Percentiles rank a stretch among this genome's conserved stretches.
phyloP scores from a whole-genome alignment of 2,113 vertebrate species.

The Microcebus griseorufus region DNA sequence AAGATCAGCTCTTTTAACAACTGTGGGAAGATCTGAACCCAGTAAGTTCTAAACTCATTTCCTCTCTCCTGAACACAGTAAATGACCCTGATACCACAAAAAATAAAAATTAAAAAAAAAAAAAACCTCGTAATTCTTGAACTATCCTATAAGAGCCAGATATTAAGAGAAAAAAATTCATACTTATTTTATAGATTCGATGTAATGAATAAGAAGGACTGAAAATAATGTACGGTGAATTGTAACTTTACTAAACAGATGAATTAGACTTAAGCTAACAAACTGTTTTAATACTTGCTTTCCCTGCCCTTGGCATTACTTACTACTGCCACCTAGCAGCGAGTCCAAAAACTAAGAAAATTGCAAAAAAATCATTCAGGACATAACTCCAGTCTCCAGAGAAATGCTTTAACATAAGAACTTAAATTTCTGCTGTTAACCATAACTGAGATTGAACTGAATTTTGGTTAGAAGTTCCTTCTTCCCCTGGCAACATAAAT shows the following conservation, averaged over 20 bases:
- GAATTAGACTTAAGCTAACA: background rate
- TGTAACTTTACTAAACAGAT: background rate
- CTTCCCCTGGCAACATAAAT: background rate
- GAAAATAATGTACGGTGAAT: background rate
- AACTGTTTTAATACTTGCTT: background rate
- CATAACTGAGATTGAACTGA: background rate
- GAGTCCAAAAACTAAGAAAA: constrained; percentile 11
- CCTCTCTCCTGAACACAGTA: constrained; percentile 31
- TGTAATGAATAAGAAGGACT: background rate
- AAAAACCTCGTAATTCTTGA: constrained; percentile 26
- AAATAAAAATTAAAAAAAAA: background rate
- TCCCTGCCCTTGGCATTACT: background rate
- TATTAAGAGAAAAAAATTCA: constrained; percentile 42
- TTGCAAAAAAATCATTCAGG: background rate
- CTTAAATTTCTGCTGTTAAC: background rate
- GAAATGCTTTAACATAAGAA: background rate
- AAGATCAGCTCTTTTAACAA: constrained; percentile 2
- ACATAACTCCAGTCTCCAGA: background rate
- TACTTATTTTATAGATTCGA: constrained; percentile 25
- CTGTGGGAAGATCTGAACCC: constrained; percentile 37
- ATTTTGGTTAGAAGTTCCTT: constrained; percentile 6
- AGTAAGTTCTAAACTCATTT: constrained; percentile 61
- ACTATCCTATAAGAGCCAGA: background rate
- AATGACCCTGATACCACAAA: constrained; percentile 22
- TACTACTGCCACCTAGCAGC: constrained; percentile 63